These are phyloP conservation scores for Coracias cyanogaster DNA, from an alignment of 2,797 vertebrate genomes.

Conservation along the genomic window DNA sequence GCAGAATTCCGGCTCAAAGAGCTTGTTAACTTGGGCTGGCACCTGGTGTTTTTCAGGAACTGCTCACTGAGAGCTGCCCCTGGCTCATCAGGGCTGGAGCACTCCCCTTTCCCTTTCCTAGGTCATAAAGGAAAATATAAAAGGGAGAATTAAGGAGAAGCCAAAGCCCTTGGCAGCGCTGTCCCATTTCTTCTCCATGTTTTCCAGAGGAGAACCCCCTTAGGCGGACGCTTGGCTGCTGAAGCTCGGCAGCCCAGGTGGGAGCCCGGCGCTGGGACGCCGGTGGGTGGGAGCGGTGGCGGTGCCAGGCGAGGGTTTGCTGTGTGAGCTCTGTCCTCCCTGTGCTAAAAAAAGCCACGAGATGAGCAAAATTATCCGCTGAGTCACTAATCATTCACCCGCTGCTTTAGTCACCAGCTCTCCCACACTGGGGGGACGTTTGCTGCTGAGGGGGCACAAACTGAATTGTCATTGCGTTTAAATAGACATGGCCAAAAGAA, in stretches of 20 bases:
- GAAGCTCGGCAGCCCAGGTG: background rate
- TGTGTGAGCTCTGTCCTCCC: background rate
- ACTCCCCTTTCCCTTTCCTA: background rate
- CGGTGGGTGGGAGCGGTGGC: background rate
- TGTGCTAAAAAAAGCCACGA: slow-evolving; percentile 42
- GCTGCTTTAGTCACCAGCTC: slow-evolving; percentile 56
- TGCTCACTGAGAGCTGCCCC: rapidly evolving
- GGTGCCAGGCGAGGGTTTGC: background rate
- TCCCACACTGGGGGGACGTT: slow-evolving; percentile 43
- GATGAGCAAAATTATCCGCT: slow-evolving; percentile 62
- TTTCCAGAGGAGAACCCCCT: background rate
- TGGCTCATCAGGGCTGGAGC: rapidly evolving
- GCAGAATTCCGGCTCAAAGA: background rate
- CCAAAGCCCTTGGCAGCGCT: background rate
- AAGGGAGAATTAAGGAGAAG: background rate
- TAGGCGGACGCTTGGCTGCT: background rate
- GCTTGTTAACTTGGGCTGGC: background rate
- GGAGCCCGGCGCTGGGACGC: background rate
- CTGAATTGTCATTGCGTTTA: background rate
- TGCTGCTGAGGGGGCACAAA: slow-evolving; percentile 45
- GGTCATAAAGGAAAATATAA: background rate
- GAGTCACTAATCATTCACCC: slow-evolving; percentile 68
- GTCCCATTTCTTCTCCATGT: background rate
- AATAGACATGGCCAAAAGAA: background rate
- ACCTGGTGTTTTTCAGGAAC: background rate